Conservation (phyloP, 2,797 vertebrate species). For the Bovichtus diacanthus region DNA sequence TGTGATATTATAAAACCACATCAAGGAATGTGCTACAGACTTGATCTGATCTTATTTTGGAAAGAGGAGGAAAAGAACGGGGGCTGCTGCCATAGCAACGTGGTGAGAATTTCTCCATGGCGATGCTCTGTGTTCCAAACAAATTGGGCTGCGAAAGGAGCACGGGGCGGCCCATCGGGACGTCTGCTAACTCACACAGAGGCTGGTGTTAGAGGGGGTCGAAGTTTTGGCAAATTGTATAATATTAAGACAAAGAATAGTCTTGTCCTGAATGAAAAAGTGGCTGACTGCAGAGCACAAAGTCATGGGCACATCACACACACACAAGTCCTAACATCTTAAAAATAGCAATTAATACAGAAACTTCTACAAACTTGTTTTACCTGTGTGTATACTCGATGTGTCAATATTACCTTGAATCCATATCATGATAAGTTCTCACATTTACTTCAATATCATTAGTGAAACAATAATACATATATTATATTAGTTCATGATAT, state of each 20-base stretch:
- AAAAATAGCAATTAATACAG: neutral
- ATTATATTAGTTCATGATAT: neutral
- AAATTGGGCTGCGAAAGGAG: constrained; percentile 80
- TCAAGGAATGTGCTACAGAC: constrained; percentile 30
- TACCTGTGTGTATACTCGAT: neutral
- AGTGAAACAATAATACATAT: no score
- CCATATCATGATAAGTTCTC: neutral
- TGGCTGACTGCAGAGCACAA: neutral
- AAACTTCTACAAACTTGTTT: neutral
- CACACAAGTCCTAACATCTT: no score
- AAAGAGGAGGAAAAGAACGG: constrained; percentile 37
- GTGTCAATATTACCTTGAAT: neutral
- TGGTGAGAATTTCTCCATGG: constrained; percentile 74
- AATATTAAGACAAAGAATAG: neutral
- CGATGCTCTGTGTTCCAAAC: constrained; percentile 76
- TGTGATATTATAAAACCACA: constrained; percentile 9
- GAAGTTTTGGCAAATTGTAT: constrained; percentile 37
- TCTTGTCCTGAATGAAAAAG: neutral
- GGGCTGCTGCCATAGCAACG: constrained; percentile 78
- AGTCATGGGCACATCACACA: no score
- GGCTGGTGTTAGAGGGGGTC: constrained; percentile 20
- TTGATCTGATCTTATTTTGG: constrained; percentile 61
- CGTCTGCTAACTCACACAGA: constrained; percentile 50
- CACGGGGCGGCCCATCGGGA: constrained; percentile 56
- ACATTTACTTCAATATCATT: neutral